A percentile compares a stretch with the other conserved stretches of the same genome.
Conservation (phyloP, 2,113 vertebrate species). For the Boulengeromyrus knoepffleri region DNA sequence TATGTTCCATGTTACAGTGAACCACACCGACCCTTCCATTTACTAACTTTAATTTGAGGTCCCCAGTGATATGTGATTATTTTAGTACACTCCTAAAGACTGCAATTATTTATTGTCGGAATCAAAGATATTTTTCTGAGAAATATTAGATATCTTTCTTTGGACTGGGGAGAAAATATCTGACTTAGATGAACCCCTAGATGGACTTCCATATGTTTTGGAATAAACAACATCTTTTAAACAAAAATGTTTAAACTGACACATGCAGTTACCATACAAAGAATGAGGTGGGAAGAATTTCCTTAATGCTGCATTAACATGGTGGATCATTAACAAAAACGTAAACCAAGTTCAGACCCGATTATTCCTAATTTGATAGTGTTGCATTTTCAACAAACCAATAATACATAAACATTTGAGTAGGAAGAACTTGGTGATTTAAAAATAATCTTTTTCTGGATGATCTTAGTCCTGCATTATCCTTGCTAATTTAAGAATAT, state of each 20-base stretch:
- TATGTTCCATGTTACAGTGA: neutral
- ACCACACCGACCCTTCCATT: neutral
- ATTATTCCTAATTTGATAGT: neutral
- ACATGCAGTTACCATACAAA: neutral
- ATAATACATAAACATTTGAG: neutral
- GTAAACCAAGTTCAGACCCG: neutral
- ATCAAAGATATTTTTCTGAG: neutral
- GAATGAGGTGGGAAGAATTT: neutral
- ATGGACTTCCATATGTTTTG: neutral
- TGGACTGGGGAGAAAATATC: neutral
- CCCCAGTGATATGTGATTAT: neutral
- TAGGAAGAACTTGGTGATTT: neutral
- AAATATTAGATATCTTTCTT: neutral
- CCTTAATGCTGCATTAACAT: neutral
- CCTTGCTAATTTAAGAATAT: neutral
- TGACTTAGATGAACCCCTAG: neutral
- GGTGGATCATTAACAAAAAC: neutral
- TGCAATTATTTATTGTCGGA: neutral
- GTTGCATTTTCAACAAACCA: neutral
- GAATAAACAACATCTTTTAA: slow-evolving; percentile 1
- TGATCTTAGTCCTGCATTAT: neutral
- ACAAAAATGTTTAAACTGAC: neutral
- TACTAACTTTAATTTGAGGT: neutral
- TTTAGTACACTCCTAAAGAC: neutral
- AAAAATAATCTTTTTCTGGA: neutral